These are phyloP conservation scores for Syrphus vitripennis DNA, from an alignment of 2,888 invertebrate genomes.

Conservation along the genomic window DNA sequence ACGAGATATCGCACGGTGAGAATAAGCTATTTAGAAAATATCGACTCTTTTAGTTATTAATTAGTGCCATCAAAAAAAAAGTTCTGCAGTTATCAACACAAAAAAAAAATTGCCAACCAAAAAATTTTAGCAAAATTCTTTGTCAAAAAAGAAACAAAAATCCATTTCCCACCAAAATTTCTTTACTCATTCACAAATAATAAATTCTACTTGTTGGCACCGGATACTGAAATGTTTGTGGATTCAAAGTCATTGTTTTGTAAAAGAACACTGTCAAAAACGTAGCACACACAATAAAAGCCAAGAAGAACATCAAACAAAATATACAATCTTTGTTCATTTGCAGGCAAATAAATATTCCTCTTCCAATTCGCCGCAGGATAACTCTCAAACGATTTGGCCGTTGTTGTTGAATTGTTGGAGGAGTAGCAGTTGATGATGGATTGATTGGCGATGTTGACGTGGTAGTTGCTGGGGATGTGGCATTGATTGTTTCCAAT, in stretches of 20 bases:
- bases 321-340: conserved; percentile 79
- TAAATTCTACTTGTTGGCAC: conserved; percentile 16
- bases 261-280: conserved; percentile 79
- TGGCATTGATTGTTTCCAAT: neutral
- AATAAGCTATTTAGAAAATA: too few species aligned
- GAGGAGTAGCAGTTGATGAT: neutral
- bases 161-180: neutral
- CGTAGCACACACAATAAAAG: conserved; percentile 78
- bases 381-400: neutral
- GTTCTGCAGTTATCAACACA: too few species aligned
- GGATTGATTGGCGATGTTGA: neutral
- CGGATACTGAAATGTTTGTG: conserved; percentile 65
- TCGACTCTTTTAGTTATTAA: too few species aligned
- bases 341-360: conserved; percentile 63
- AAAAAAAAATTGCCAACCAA: too few species aligned
- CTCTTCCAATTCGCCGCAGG: neutral
- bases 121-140: too few species aligned
- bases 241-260: conserved; percentile 75
- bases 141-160: too few species aligned
- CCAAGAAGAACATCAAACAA: conserved; percentile 78
- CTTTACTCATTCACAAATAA: conserved; percentile 38
- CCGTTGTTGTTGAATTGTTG: neutral
- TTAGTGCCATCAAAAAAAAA: too few species aligned
- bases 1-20: too few species aligned
- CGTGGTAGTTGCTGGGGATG: neutral